Evolutionary conservation across 2,797 vertebrate genomes (phyloP), one percentile per base, ranked within the genome.

Genomic region (Pangasius mekongensis): DNA sequence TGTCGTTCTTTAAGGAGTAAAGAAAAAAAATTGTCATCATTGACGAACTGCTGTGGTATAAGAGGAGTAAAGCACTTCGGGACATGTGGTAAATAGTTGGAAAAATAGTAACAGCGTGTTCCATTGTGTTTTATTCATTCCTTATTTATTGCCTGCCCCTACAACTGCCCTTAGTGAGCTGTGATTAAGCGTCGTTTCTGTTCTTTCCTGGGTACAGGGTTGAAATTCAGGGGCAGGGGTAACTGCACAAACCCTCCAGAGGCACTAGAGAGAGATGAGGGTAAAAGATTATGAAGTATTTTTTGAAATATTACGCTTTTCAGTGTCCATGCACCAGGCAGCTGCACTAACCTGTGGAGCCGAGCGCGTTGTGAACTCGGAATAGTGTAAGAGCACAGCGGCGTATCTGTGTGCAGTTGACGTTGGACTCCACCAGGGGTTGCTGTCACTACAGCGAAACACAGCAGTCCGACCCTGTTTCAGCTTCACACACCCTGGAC

Each of bases 371-470:
- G 0, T n/a, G 13, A 52, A 7, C 74, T 22, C 22, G 52, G 14
- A 30, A 36, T 67, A 13, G n/a, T 24, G 18, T 7, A 47, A 36
- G 74, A n/a, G 33, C 52, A 39, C 58, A 16, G 22, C 24, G 5
- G 8, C 24, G 30, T 58, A 81, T 14, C 39, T 49, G 47, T 20
- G 14, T 90, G 88, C 67, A 86, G 54, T 89, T 67, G 27, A 54
- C 3, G 0, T 0, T 30, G 2, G 14, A 49, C 7, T 73, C 91
- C 92, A 87, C 90, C 74, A 92, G 91, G 89, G 89, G 92, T 58
- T 74, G 89, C 90, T 92, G 69, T 62, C 67, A 85, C 54, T 78
- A 16, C 60, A 80, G 67, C 43, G n/a, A 73, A 88, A 33, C 10
- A 0, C 74, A 62, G 6, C 11, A 77, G 5, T 43, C 2, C 3